phyloP scores from a whole-genome alignment of 1,140 invertebrate species.

The Scaptomyza montana region DNA sequence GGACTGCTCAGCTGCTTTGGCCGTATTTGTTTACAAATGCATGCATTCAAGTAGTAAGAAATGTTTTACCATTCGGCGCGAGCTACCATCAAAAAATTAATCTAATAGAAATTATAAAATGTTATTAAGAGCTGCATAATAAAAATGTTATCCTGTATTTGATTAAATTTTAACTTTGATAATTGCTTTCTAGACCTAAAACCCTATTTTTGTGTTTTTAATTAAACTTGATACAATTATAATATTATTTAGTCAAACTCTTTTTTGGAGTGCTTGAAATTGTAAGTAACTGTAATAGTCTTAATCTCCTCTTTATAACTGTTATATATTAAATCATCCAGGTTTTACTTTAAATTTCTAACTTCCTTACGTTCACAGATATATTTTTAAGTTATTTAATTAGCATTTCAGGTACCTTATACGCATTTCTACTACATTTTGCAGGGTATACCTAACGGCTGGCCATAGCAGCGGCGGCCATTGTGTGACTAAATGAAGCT shows the following conservation, averaged over 20 bases:
- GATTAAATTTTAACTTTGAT: not conserved
- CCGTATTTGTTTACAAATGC: constrained; percentile 80
- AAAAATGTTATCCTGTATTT: constrained; percentile 8
- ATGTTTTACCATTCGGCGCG: constrained; percentile 52
- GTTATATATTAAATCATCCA: no score
- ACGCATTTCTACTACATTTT: not conserved
- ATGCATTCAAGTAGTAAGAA: constrained; percentile 77
- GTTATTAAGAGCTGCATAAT: no score
- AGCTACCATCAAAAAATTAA: constrained; percentile 48
- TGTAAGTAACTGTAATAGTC: no score
- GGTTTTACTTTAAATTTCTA: no score
- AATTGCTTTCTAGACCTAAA: no score
- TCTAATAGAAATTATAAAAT: not conserved
- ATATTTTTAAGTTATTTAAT: no score
- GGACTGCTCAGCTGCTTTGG: constrained; percentile 18
- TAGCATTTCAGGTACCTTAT: not conserved
- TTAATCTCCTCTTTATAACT: no score
- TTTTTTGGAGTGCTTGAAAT: no score
- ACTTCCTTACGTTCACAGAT: no score
- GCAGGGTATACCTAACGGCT: constrained; percentile 17
- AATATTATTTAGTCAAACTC: no score
- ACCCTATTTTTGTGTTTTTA: no score
- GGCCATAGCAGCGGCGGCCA: constrained; percentile 37
- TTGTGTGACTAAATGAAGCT: constrained; percentile 56
- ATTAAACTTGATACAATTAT: no score